Conservation (phyloP, 2,113 vertebrate genomes). For the Sinocyclocheilus anophthalmus region DNA sequence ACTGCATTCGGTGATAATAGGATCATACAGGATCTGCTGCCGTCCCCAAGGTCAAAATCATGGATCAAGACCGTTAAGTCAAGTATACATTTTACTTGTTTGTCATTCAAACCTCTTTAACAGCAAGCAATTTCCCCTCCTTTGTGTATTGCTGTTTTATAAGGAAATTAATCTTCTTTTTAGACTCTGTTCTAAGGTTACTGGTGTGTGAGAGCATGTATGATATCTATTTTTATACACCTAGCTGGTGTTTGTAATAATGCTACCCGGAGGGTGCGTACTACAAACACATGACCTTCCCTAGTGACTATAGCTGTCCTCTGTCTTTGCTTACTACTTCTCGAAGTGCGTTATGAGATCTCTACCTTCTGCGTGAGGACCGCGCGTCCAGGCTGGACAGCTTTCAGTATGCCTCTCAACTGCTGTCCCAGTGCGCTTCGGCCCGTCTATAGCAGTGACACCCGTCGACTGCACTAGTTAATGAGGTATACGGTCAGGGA, state of each 20-base stretch:
- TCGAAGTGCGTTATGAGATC: too few species aligned
- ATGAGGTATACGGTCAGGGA: too few species aligned
- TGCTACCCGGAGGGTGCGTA: too few species aligned
- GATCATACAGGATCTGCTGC: constrained; percentile 2
- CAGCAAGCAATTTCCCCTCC: not conserved
- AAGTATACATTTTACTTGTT: not conserved
- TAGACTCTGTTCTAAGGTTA: not conserved
- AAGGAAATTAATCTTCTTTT: not conserved
- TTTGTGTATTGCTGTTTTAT: not conserved
- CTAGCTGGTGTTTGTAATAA: not conserved
- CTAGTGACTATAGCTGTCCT: too few species aligned
- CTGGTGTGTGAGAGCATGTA: not conserved
- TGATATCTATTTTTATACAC: not conserved
- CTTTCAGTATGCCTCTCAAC: too few species aligned
- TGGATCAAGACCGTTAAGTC: not conserved
- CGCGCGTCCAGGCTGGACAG: too few species aligned
- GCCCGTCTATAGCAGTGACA: too few species aligned
- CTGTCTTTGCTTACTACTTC: too few species aligned
- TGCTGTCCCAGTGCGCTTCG: too few species aligned
- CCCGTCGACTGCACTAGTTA: too few species aligned
- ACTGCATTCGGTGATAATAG: constrained; percentile 7
- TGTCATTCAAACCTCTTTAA: not conserved
- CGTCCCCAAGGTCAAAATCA: not conserved
- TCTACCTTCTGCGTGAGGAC: too few species aligned
- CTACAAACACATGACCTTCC: too few species aligned